These are phyloP conservation scores for Leptinotarsa defecta DNA, from an alignment of 1,140 invertebrate species.

Conservation along the genomic window DNA sequence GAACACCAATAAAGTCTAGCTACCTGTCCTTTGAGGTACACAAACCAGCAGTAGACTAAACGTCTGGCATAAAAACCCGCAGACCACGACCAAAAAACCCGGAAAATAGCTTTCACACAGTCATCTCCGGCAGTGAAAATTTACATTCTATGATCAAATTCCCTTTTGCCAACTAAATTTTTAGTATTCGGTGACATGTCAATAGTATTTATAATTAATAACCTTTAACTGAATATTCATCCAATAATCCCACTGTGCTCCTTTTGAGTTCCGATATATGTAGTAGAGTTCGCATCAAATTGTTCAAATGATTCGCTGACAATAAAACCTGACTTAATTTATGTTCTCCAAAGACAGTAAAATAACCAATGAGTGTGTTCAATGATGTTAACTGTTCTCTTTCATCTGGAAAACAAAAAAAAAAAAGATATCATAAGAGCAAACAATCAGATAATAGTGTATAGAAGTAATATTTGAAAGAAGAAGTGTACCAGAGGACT, in stretches of 20 bases:
- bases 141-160: no score
- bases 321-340: conserved; percentile 61
- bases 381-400: conserved; percentile 61
- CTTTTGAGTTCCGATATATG: conserved; percentile 62
- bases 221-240: conserved; percentile 54
- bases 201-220: background rate
- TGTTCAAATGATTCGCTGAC: conserved; percentile 58
- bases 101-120: no score
- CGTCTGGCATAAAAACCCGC: no score
- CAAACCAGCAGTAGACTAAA: no score
- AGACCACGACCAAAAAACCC: no score
- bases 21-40: no score
- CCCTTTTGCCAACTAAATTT: no score
- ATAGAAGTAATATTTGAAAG: background rate
- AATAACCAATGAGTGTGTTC: conserved; percentile 65
- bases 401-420: conserved; percentile 56
- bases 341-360: conserved; percentile 61
- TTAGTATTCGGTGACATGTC: no score
- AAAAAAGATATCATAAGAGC: no score
- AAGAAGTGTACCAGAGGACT: conserved; percentile 12
- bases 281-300: conserved; percentile 61
- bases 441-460: background rate
- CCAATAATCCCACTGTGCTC: conserved; percentile 59
- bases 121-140: no score
- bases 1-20: no score